A percentile compares a stretch with the other conserved stretches of the same genome.
Conservation (phyloP, 2,113 vertebrate species). For the Tragelaphus strepsiceros region DNA sequence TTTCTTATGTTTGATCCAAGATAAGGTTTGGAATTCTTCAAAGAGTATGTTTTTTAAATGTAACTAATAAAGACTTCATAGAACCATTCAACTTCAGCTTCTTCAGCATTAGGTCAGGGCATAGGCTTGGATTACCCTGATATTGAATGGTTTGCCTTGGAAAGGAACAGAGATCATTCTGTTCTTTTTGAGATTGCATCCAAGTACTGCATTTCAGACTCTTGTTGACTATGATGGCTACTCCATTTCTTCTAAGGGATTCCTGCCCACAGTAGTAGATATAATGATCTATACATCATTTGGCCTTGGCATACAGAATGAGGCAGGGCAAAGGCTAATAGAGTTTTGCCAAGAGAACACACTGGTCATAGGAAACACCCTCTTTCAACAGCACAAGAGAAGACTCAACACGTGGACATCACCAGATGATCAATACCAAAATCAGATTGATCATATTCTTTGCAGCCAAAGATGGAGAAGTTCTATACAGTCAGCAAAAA, state of each 20-base stretch:
- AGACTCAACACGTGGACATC: not conserved
- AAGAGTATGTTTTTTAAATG: not conserved
- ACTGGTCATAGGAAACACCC: not conserved
- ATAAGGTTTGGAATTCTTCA: not conserved
- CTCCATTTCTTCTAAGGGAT: not conserved
- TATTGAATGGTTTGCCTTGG: not conserved
- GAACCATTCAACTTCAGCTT: not conserved
- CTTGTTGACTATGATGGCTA: not conserved
- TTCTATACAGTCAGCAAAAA: not conserved
- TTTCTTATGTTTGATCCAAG: not conserved
- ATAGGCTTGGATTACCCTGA: not conserved
- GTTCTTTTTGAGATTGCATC: fast-evolving
- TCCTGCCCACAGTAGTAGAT: not conserved
- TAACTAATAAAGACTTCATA: not conserved
- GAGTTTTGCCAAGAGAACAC: not conserved
- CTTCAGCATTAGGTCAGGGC: not conserved
- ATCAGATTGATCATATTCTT: not conserved
- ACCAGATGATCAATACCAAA: not conserved
- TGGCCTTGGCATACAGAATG: not conserved
- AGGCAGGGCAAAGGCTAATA: not conserved
- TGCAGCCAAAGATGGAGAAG: not conserved
- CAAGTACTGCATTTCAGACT: not conserved
- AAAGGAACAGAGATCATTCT: not conserved
- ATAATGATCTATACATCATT: not conserved
- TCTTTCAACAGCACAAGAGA: not conserved